Evolutionary conservation across 2,797 vertebrate species (phyloP).

Genomic region (Distichodus sexfasciatus): DNA sequence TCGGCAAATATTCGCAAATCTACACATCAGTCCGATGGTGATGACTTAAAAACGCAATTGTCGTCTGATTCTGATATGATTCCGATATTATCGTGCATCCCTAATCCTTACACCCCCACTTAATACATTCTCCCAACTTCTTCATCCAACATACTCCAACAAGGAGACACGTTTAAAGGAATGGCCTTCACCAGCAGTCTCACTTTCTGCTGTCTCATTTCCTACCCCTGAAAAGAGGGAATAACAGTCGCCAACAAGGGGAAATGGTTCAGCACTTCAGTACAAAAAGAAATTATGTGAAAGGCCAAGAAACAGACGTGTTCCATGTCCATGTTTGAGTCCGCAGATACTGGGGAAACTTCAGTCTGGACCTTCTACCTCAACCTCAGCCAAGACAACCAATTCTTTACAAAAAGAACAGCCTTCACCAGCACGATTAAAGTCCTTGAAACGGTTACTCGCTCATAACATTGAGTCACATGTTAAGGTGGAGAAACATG

Average conservation of each 20-base stretch:
- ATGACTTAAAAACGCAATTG: too few species aligned
- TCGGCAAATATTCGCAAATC: too few species aligned
- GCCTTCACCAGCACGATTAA: too few species aligned
- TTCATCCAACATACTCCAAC: neutral
- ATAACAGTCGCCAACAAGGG: conserved; percentile 58
- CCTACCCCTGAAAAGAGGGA: conserved; percentile 57
- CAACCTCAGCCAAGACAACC: too few species aligned
- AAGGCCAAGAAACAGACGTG: conserved; percentile 22
- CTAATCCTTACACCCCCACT: too few species aligned
- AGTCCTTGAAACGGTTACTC: neutral
- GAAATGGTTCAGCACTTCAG: conserved; percentile 76
- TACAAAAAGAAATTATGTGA: conserved; percentile 32
- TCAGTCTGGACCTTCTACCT: neutral
- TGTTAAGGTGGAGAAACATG: neutral
- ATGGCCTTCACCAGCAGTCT: conserved; percentile 42
- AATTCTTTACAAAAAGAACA: neutral
- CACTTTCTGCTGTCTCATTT: conserved; percentile 75
- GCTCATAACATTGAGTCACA: neutral
- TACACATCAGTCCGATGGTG: too few species aligned
- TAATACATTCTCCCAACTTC: too few species aligned
- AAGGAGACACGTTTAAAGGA: conserved; percentile 14
- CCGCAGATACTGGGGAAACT: conserved; percentile 2
- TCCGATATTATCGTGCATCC: too few species aligned
- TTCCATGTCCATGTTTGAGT: neutral
- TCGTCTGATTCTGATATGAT: too few species aligned